Percentiles rank a stretch among this genome's conserved stretches.
phyloP scores from a whole-genome alignment of 2,797 vertebrate species.

The Hoplostethus mediterraneus region DNA sequence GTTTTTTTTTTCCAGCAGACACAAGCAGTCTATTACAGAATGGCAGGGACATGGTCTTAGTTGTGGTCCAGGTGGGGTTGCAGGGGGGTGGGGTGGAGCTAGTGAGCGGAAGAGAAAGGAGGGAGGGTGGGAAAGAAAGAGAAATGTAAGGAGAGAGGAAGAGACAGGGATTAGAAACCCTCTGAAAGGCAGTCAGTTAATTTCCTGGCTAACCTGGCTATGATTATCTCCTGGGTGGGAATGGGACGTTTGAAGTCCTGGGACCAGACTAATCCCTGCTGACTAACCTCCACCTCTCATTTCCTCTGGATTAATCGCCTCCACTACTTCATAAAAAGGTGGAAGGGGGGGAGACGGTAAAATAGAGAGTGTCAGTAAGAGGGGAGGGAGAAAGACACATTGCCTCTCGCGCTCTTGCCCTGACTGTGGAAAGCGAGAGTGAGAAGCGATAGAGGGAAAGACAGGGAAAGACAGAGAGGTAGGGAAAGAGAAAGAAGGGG shows the following conservation, averaged over 20 bases:
- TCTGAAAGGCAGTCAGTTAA: conserved; percentile 76
- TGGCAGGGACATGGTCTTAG: conserved; percentile 36
- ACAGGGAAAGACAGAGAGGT: conserved; percentile 6
- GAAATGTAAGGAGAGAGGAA: conserved; percentile 66
- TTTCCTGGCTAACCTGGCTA: conserved; percentile 87
- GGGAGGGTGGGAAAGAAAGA: conserved; percentile 62
- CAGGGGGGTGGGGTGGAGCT: conserved; percentile 21
- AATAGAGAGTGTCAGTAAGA: conserved; percentile 29
- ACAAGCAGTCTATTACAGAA: conserved; percentile 54
- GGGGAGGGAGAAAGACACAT: background rate
- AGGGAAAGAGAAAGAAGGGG: background rate
- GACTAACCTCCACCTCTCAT: conserved; percentile 92
- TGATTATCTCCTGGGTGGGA: conserved; percentile 89
- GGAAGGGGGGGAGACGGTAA: conserved; percentile 60
- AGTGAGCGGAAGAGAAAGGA: conserved; percentile 37
- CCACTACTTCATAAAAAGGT: conserved; percentile 82
- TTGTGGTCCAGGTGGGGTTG: conserved; percentile 44
- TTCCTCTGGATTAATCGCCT: conserved; percentile 88
- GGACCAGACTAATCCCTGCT: conserved; percentile 86
- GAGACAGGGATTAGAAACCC: conserved; percentile 70
- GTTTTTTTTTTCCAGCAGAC: conserved; percentile 55
- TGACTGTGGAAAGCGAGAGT: background rate
- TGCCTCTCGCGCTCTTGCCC: conserved; percentile 4
- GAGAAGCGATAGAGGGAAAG: no score
- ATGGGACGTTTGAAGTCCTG: conserved; percentile 87